phyloP scores from a whole-genome alignment of 1,140 invertebrate genomes.

The Marisa cornuarietis region DNA sequence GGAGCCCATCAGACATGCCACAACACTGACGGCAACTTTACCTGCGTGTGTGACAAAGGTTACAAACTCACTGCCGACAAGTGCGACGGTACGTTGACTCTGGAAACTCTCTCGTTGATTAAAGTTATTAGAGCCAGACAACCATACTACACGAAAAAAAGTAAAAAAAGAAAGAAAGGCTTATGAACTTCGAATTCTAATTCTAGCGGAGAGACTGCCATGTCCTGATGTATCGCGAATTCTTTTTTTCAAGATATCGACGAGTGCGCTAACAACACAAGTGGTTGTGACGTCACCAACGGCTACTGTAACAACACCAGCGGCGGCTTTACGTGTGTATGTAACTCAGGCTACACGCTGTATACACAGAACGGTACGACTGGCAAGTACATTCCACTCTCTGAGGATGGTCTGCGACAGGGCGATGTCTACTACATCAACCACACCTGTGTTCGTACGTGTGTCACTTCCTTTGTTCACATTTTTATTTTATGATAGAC shows the following conservation, averaged over 20 bases:
- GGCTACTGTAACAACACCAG: conserved; percentile 69
- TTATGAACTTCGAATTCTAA: background rate
- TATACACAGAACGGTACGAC: conserved; percentile 92
- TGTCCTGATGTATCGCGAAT: background rate
- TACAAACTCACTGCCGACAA: conserved; percentile 23
- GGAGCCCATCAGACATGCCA: conserved; percentile 1
- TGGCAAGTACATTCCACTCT: conserved; percentile 81
- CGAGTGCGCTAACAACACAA: background rate
- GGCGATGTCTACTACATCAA: conserved; percentile 91
- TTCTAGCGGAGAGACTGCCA: background rate
- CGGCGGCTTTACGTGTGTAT: conserved; percentile 87
- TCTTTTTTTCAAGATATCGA: conserved; percentile 5
- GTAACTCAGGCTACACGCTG: conserved; percentile 91
- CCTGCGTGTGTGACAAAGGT: conserved; percentile 18
- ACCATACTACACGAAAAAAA: background rate
- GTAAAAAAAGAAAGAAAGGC: background rate
- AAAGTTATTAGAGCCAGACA: no score
- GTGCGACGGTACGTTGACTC: background rate
- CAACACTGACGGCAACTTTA: conserved; percentile 13
- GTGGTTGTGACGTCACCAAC: conserved; percentile 1
- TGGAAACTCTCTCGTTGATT: no score
- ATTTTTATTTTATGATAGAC: background rate
- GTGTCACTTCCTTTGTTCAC: background rate
- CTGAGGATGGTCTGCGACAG: conserved; percentile 86
- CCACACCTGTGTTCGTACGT: conserved; percentile 89